phyloP scores from a whole-genome alignment of 2,888 invertebrate species.

The Choristoneura rosaceana region DNA sequence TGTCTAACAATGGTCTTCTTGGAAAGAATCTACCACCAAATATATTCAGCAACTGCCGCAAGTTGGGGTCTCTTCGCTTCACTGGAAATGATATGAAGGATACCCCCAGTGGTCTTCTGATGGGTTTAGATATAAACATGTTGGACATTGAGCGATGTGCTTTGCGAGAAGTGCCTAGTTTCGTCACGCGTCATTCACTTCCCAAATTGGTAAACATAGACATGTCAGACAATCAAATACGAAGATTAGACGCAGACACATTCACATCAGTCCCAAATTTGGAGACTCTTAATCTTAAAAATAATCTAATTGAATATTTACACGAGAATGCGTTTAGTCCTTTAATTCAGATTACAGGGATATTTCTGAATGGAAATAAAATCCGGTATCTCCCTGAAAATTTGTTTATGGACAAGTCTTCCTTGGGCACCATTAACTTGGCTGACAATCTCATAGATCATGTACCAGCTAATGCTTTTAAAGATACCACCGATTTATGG shows the following conservation, averaged over 20 bases:
- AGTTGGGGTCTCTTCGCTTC: not conserved
- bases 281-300: not conserved
- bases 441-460: not conserved
- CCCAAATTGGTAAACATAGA: not conserved
- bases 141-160: not conserved
- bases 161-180: not conserved
- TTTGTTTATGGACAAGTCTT: not conserved
- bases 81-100: conserved; percentile 4
- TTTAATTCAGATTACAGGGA: not conserved
- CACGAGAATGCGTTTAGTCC: not conserved
- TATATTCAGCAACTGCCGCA: not conserved
- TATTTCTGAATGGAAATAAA: not conserved
- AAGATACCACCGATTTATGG: not conserved
- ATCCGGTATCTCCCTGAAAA: conserved; percentile 1
- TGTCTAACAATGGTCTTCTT: not conserved
- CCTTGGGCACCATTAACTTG: not conserved
- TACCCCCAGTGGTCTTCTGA: not conserved
- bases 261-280: not conserved
- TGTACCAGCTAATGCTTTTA: not conserved
- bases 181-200: not conserved
- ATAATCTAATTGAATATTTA: conserved; percentile 1
- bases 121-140: not conserved
- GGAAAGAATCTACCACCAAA: conserved; percentile 2
- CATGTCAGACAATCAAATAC: not conserved
- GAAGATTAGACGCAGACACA: not conserved